Conservation (phyloP, 2,888 invertebrate species). For the Mesorhabditis sp. region DNA sequence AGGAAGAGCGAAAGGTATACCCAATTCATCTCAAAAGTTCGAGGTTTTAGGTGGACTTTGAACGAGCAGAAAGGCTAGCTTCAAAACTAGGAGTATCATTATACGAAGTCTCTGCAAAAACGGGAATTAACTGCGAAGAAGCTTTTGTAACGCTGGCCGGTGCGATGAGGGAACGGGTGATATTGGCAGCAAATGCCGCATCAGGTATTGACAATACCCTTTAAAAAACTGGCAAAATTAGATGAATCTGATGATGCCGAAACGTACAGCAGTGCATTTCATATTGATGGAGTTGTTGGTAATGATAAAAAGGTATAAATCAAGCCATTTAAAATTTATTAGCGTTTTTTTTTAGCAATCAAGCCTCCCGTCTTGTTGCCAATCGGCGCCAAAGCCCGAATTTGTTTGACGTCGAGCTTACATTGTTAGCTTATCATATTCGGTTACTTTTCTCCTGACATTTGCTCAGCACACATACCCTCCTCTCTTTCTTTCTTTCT, state of each 20-base stretch:
- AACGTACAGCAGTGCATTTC: conserved; percentile 53
- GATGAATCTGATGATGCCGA: conserved; percentile 39
- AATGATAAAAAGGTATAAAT: conserved; percentile 30
- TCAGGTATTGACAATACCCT: neutral
- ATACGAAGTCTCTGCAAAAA: conserved; percentile 58
- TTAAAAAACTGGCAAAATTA: conserved; percentile 16
- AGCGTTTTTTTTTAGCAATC: neutral
- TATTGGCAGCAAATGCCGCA: conserved; percentile 14
- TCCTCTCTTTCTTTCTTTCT: no score
- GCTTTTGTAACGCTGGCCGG: conserved; percentile 55
- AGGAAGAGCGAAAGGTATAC: conserved; percentile 43
- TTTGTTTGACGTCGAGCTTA: conserved; percentile 16
- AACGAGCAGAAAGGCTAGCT: conserved; percentile 55
- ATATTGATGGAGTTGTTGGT: conserved; percentile 57
- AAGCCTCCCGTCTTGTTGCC: conserved; percentile 28
- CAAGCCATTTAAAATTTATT: no score
- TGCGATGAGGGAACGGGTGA: conserved; percentile 55
- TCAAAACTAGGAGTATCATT: conserved; percentile 55
- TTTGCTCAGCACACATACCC: no score
- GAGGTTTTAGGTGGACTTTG: conserved; percentile 48
- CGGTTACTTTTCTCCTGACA: no score
- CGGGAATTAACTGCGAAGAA: conserved; percentile 57
- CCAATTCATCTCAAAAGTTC: neutral
- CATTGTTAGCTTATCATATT: no score
- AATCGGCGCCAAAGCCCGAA: conserved; percentile 24